phyloP scores from a whole-genome alignment of 1,140 invertebrate genomes.

The Diploscapter pachys region DNA sequence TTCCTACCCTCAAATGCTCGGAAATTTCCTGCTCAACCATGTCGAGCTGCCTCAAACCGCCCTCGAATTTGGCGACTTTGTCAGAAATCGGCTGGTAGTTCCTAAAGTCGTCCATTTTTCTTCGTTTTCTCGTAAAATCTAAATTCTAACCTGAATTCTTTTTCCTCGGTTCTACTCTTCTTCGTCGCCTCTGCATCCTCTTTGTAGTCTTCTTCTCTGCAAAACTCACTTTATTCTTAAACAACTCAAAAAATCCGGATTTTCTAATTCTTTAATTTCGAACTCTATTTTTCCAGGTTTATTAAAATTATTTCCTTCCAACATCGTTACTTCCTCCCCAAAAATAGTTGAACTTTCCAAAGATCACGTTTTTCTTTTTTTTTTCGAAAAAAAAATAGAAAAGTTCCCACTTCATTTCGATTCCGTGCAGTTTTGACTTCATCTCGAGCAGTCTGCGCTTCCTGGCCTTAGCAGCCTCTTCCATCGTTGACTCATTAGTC shows the following conservation, averaged over 20 bases:
- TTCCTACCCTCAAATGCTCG: slow-evolving; percentile 20
- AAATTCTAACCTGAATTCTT: neutral
- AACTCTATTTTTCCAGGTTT: neutral
- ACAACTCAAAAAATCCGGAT: neutral
- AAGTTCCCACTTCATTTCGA: slow-evolving; percentile 27
- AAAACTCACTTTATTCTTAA: neutral
- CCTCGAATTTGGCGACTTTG: neutral
- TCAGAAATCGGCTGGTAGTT: slow-evolving; percentile 28
- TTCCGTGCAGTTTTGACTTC: slow-evolving; percentile 30
- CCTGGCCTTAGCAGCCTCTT: slow-evolving; percentile 21
- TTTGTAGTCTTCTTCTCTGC: slow-evolving; percentile 30
- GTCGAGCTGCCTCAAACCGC: slow-evolving; percentile 2
- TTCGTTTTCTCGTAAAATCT: neutral
- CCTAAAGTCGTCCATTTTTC: slow-evolving; percentile 7
- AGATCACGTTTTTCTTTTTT: neutral
- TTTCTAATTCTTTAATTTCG: neutral
- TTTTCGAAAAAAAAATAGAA: slow-evolving; percentile 1
- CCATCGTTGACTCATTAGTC: neutral
- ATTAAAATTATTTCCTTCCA: neutral
- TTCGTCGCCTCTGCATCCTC: slow-evolving; percentile 17
- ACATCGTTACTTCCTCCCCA: slow-evolving; percentile 6
- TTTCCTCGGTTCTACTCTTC: slow-evolving; percentile 3
- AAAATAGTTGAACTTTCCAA: neutral
- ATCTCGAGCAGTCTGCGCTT: slow-evolving; percentile 27
- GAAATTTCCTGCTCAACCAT: slow-evolving; percentile 21